These are phyloP conservation scores for Heteractis magnifica DNA, from an alignment of 92 coral and sea anemone genomes.

Conservation along the genomic window DNA sequence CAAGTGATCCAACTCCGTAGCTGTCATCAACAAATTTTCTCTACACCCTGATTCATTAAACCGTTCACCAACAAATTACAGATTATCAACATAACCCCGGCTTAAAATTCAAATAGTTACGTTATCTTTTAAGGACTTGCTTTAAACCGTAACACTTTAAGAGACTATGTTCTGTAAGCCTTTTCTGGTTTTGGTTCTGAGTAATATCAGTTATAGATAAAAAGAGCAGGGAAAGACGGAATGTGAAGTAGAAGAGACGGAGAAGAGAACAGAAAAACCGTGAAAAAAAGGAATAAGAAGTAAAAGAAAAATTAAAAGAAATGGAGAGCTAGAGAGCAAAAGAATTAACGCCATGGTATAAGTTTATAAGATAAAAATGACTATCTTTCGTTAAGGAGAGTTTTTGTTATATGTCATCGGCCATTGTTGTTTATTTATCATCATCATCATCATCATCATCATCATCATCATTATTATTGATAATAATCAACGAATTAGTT, in stretches of 20 bases:
- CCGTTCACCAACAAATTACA: background rate
- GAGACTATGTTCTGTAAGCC: background rate
- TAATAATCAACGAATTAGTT: background rate
- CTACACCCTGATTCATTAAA: background rate
- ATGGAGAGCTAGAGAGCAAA: background rate
- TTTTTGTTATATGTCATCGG: background rate
- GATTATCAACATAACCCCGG: background rate
- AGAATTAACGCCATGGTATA: background rate
- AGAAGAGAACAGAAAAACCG: background rate
- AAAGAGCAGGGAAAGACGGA: background rate
- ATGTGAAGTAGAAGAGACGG: background rate
- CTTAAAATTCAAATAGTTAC: background rate
- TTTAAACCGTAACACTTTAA: too few species aligned
- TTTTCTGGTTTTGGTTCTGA: background rate
- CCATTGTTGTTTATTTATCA: background rate
- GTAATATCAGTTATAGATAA: background rate
- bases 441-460: background rate
- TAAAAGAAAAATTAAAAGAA: background rate
- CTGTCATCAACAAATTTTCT: background rate
- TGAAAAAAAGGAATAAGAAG: background rate
- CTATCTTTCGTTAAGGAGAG: background rate
- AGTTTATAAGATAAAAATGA: background rate
- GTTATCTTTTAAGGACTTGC: too few species aligned
- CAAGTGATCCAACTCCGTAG: conserved; percentile 3
- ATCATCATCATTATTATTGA: background rate